A percentile compares a stretch with the other conserved stretches of the same genome.
phyloP scores from a whole-genome alignment of 2,888 invertebrate genomes.

The Aplocera efformata region DNA sequence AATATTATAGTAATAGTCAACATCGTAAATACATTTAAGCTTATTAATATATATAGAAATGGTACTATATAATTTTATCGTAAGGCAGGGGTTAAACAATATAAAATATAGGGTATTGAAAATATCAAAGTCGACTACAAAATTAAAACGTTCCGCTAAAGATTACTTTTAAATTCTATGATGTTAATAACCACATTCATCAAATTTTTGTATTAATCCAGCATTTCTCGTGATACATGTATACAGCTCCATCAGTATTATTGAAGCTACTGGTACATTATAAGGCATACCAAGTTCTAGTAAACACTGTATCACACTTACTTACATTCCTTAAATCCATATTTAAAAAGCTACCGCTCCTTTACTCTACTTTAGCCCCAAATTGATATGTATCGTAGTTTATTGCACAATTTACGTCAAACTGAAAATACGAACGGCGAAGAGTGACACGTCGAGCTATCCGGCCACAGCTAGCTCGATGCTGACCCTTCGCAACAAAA shows the following conservation, averaged over 20 bases:
- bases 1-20: constrained; percentile 72
- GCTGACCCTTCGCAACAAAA: constrained; percentile 51
- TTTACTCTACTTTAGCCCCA: constrained; percentile 63
- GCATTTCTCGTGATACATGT: constrained; percentile 48
- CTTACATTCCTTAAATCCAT: constrained; percentile 53
- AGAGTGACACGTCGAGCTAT: constrained; percentile 51
- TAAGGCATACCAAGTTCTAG: constrained; percentile 71
- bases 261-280: constrained; percentile 48
- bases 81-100: constrained; percentile 68
- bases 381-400: constrained; percentile 78
- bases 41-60: constrained; percentile 54
- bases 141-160: constrained; percentile 42
- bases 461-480: constrained; percentile 75
- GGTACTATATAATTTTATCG: constrained; percentile 35
- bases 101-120: constrained; percentile 63
- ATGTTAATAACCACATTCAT: constrained; percentile 41
- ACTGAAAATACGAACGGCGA: constrained; percentile 47
- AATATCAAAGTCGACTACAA: constrained; percentile 46
- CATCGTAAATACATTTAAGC: constrained; percentile 77
- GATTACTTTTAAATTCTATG: constrained; percentile 40
- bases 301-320: constrained; percentile 69
- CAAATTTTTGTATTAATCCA: constrained; percentile 29
- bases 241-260: constrained; percentile 37
- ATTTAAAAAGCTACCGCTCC: constrained; percentile 71
- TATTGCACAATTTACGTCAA: constrained; percentile 69